A percentile compares a stretch with the other conserved stretches of the same genome.
Evolutionary conservation across 2,888 invertebrate genomes (phyloP).

Genomic region (Drosophila hamatofila): DNA sequence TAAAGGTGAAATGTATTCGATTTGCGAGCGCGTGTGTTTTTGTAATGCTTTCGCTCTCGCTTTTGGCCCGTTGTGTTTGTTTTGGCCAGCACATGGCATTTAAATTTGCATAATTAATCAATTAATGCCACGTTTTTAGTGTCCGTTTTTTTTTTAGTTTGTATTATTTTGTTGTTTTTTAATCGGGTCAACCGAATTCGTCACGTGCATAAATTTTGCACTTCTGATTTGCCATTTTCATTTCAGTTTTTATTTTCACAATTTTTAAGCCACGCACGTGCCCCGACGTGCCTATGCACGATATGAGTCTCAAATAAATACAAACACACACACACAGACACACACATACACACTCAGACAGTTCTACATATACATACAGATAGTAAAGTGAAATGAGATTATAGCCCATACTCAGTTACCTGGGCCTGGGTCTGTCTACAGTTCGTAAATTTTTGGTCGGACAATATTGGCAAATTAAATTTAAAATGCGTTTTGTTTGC

Average conservation of each 20-base stretch:
- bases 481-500: slow-evolving; percentile 70
- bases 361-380: not conserved
- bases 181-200: slow-evolving; percentile 47
- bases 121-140: slow-evolving; percentile 65
- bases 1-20: slow-evolving; percentile 3
- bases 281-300: slow-evolving; percentile 61
- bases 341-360: not conserved
- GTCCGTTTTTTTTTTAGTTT: not conserved
- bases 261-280: slow-evolving; percentile 73
- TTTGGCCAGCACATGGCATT: slow-evolving; percentile 34
- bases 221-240: slow-evolving; percentile 58
- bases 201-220: slow-evolving; percentile 73
- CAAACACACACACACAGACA: slow-evolving; percentile 4
- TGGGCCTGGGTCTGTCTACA: slow-evolving; percentile 18
- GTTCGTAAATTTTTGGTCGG: slow-evolving; percentile 38
- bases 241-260: slow-evolving; percentile 47
- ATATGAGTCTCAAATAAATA: slow-evolving; percentile 50
- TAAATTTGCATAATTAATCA: slow-evolving; percentile 76
- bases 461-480: slow-evolving; percentile 62
- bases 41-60: not conserved
- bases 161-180: slow-evolving; percentile 22
- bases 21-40: not conserved
- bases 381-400: slow-evolving; percentile 28
- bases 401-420: not conserved
- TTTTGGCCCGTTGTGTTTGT: slow-evolving; percentile 21